A percentile compares a stretch with the other conserved stretches of the same genome.
Conservation (phyloP, 1,140 invertebrate species). For the Ostrea denselamellosa region DNA sequence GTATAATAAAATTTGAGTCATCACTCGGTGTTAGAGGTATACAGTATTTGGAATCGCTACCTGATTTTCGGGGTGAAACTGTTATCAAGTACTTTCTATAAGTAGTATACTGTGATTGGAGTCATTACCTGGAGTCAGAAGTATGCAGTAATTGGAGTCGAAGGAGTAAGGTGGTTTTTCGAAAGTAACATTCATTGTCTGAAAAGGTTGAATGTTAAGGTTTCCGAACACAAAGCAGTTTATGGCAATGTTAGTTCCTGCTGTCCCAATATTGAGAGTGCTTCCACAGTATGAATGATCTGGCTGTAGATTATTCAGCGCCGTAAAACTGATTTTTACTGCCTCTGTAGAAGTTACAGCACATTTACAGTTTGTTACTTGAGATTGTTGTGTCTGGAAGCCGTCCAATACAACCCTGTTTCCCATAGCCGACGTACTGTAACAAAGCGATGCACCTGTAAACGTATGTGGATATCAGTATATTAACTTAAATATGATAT, state of each 20-base stretch:
- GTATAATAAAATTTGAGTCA: no score
- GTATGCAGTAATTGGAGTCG: not conserved
- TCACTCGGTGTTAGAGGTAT: no score
- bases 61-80: no score
- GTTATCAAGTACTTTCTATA: no score
- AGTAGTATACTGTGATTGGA: no score
- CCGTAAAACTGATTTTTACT: not conserved
- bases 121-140: not conserved
- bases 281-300: not conserved
- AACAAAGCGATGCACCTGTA: not conserved
- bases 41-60: no score
- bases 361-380: not conserved
- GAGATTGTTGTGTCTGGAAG: not conserved
- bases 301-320: not conserved
- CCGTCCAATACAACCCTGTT: not conserved
- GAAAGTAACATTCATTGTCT: not conserved
- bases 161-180: not conserved
- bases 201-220: not conserved
- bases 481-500: no score
- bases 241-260: not conserved
- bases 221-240: not conserved
- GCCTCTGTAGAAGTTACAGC: not conserved
- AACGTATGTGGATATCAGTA: not conserved
- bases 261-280: not conserved
- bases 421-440: not conserved